Evolutionary conservation across 35 echinoderm and acorn worm species (phyloP).

Genomic region (Apostichopus parvimensis): DNA sequence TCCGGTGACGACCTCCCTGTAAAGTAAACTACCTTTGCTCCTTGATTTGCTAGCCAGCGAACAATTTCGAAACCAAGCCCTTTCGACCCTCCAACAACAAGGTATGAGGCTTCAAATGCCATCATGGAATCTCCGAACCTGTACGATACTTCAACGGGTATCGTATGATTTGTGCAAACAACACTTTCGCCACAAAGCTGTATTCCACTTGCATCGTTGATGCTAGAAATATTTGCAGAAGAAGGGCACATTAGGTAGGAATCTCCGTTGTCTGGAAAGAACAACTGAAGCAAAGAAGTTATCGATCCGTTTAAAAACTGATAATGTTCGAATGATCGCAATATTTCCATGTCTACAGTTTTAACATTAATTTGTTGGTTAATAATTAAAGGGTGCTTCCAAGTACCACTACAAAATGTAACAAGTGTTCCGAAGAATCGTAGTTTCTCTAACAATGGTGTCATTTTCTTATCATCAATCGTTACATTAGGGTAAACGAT

Average conservation of each 20-base stretch:
- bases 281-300: not conserved
- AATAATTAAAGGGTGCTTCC: not conserved
- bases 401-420: not conserved
- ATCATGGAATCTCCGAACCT: not conserved
- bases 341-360: not conserved
- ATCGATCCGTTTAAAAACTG: not conserved
- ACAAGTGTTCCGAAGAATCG: not conserved
- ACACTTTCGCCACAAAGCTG: not conserved
- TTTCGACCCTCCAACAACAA: constrained; percentile 76
- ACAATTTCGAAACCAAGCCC: constrained; percentile 63
- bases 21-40: constrained; percentile 57
- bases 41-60: constrained; percentile 55
- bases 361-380: not conserved
- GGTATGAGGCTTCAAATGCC: constrained; percentile 55
- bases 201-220: not conserved
- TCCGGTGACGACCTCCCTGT: constrained; percentile 25
- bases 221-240: not conserved
- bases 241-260: too few relatives aligned
- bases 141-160: not conserved
- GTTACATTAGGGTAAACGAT: not conserved
- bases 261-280: not conserved
- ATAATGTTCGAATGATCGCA: not conserved
- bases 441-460: not conserved
- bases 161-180: not conserved
- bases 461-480: too few relatives aligned